A percentile compares a stretch with the other conserved stretches of the same genome.
Conservation (phyloP, 2,113 vertebrate genomes). For the Psittacara wagleri region DNA sequence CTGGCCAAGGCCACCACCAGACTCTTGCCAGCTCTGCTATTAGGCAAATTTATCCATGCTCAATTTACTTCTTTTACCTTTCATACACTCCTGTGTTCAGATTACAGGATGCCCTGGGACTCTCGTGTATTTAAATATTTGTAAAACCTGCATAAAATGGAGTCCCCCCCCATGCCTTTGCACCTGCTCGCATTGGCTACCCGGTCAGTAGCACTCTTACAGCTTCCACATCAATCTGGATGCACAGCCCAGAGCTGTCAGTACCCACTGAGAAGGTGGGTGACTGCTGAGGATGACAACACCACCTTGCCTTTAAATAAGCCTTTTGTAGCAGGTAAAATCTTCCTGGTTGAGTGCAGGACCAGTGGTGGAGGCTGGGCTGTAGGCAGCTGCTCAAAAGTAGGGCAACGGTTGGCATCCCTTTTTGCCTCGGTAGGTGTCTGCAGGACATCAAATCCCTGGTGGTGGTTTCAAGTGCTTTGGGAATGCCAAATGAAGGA, state of each 20-base stretch:
- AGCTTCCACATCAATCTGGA: neutral
- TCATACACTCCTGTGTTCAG: neutral
- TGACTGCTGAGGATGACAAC: neutral
- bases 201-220: neutral
- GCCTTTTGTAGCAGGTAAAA: neutral
- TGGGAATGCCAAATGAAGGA: neutral
- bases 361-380: neutral
- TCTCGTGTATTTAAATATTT: neutral
- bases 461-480: neutral
- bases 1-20: neutral
- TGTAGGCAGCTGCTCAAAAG: neutral
- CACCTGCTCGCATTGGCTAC: neutral
- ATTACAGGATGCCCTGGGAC: neutral
- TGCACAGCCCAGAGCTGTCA: fast-evolving
- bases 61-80: neutral
- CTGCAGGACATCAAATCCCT: fast-evolving
- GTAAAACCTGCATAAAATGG: neutral
- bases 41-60: neutral
- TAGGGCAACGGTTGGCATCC: neutral
- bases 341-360: neutral
- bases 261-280: fast-evolving
- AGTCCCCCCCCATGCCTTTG: fast-evolving
- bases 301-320: neutral
- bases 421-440: neutral
- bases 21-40: neutral